Evolutionary conservation across 2,797 vertebrate species (phyloP).

Genomic region (Myotis vivesi): DNA sequence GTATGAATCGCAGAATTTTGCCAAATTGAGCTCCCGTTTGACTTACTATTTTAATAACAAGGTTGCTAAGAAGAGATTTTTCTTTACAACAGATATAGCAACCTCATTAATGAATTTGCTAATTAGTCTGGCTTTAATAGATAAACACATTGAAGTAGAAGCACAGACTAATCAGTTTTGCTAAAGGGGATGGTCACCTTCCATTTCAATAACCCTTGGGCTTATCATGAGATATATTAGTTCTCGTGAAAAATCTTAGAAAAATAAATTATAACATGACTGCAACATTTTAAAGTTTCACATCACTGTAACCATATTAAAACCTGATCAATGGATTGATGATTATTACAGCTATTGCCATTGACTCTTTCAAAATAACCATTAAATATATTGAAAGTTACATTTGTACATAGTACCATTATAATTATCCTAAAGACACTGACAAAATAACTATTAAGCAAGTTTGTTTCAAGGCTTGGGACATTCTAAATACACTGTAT

Average conservation of each 20-base stretch:
- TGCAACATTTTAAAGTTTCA: constrained; percentile 28
- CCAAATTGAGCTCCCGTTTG: not conserved
- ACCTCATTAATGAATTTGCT: constrained; percentile 61
- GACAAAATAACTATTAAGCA: not conserved
- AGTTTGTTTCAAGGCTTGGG: not conserved
- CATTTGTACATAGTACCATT: not conserved
- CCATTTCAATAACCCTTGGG: constrained; percentile 1
- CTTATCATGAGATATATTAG: constrained; percentile 26
- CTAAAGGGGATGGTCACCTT: constrained; percentile 2
- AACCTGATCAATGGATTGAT: not conserved
- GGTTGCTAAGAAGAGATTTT: constrained; percentile 4
- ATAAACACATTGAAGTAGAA: constrained; percentile 48
- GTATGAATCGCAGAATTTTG: not conserved
- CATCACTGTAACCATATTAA: not conserved
- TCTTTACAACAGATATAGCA: not conserved
- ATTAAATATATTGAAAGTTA: constrained; percentile 25
- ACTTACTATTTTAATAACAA: constrained; percentile 62
- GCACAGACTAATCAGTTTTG: constrained; percentile 62
- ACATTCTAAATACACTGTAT: not conserved
- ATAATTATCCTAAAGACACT: not conserved
- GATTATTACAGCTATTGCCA: not conserved
- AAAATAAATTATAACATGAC: constrained; percentile 18
- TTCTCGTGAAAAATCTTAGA: constrained; percentile 27
- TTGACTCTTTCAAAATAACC: constrained; percentile 17
- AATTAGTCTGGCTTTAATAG: constrained; percentile 61